Base-by-base conservation (phyloP, 2,888 invertebrate species). In the Eutolmus rufibarbis region DNA sequence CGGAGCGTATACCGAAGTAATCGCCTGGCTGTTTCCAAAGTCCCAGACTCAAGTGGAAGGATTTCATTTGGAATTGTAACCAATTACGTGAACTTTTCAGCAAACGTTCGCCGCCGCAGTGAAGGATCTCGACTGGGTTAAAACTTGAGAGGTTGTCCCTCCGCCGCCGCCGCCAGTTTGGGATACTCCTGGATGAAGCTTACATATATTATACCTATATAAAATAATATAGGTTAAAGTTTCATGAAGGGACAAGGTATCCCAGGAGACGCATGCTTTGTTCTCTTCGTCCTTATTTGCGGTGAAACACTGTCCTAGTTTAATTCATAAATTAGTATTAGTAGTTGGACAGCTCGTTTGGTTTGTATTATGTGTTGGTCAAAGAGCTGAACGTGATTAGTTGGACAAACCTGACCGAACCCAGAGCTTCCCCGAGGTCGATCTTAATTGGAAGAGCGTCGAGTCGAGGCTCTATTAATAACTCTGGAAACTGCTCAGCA, bases 51-150 rank as follows among this genome's bases (percentile, higher is more conserved):
- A 43, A 84, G 84, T 84, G 84, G 84, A 57, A 57, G 37, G 84
- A 84, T 84, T 84, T 84, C 74, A 84, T 84, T 84, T 84, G 84
- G 84, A 74, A 84, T 74, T 84, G 84, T 84, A 84, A 51, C 74
- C 84, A 84, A 84, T 84, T 84, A 84, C 74, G 84, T 57, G 40
- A 84, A 74, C 37, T 84, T 84, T 84, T 79, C 84, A 84, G 66
- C 84, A 74, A 66, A 40, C 7, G 51, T 40, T 46, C 28, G 76
- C 14, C 23, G 51, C 7, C 14, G 31, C 9, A 56, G n/a, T 12
- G 23, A 9, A 37, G 51, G 28, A 43, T 81, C 43, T 46, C 81
- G n/a, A n/a, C 56, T 81, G 81, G 51, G 51, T 81, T 81, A 81
- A 81, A 81, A 81, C 28, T 81, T 51, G 46, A 51, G 51, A 31